These are phyloP conservation scores for Anhinga rufa DNA, from an alignment of 2,113 vertebrate species.

Conservation along the genomic window DNA sequence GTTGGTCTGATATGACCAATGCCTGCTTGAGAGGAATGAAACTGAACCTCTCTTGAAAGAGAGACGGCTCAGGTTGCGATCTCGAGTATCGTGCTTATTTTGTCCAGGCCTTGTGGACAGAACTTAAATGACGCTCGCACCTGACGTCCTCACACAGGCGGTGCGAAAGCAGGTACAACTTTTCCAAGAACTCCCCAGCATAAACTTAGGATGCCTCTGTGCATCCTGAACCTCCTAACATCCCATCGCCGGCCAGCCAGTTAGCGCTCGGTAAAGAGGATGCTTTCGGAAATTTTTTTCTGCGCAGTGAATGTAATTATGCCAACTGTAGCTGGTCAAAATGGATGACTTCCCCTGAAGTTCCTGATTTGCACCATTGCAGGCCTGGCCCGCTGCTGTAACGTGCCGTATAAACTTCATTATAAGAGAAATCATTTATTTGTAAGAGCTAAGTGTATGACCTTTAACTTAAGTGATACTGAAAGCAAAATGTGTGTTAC, in stretches of 20 bases:
- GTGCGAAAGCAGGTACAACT: background rate
- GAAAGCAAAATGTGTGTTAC: background rate
- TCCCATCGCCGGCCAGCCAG: background rate
- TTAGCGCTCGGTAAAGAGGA: background rate
- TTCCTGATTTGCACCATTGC: background rate
- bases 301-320: background rate
- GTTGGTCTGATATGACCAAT: background rate
- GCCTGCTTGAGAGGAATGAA: background rate
- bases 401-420: background rate
- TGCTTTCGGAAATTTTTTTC: background rate
- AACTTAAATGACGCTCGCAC: background rate
- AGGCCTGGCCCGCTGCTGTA: background rate
- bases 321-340: background rate
- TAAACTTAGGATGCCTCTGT: background rate
- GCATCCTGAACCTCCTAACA: background rate
- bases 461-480: background rate
- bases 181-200: background rate
- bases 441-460: background rate
- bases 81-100: accelerated
- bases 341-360: background rate
- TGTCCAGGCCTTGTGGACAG: background rate
- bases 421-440: background rate
- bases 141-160: accelerated
- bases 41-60: background rate
- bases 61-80: background rate